These are phyloP conservation scores for Amiota minor DNA, from an alignment of 2,888 invertebrate genomes.

Conservation along the genomic window DNA sequence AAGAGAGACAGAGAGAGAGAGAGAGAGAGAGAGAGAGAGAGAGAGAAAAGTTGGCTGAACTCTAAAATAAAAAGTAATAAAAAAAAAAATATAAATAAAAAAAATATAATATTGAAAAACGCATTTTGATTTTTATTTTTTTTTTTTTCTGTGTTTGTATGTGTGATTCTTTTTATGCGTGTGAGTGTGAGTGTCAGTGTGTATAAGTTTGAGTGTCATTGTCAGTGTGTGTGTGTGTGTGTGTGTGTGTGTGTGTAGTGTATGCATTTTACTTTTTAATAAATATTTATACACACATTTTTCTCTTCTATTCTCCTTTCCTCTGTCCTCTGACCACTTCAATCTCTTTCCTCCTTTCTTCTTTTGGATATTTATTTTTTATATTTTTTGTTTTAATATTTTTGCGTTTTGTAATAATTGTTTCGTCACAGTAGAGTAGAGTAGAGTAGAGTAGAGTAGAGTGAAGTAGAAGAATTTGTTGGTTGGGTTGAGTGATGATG, in stretches of 20 bases:
- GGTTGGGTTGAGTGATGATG: background rate
- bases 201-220: conserved; percentile 19
- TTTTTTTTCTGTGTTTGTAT: conserved; percentile 2
- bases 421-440: background rate
- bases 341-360: no score
- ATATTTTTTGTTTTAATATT: no score
- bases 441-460: background rate
- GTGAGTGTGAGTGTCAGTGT: conserved; percentile 30
- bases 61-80: no score
- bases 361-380: no score
- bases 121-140: conserved; percentile 42
- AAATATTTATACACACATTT: background rate
- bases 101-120: conserved; percentile 37
- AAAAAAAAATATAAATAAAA: no score
- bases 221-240: conserved; percentile 35
- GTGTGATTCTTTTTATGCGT: conserved; percentile 31
- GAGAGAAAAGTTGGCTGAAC: no score
- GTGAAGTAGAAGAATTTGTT: no score
- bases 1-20: background rate
- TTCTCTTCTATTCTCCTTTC: no score
- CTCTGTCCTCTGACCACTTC: no score
- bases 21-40: background rate
- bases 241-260: background rate
- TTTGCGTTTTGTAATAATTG: background rate
- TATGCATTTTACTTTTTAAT: conserved; percentile 2